These are phyloP conservation scores for Rhagoletis pomonella DNA, from an alignment of 1,140 invertebrate species.

Conservation along the genomic window DNA sequence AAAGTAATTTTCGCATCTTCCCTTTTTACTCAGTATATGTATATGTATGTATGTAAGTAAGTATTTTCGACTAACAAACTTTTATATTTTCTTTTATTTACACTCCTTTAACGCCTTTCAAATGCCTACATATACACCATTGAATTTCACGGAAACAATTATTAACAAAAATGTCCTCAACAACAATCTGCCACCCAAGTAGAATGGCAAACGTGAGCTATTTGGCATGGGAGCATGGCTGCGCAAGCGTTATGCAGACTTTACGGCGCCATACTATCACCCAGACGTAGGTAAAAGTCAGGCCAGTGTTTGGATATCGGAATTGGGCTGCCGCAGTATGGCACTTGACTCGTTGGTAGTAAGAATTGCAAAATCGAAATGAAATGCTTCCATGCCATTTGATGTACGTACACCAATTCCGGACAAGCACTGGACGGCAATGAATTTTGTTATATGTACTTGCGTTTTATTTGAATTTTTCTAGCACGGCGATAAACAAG, in stretches of 20 bases:
- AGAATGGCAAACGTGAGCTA: conserved; percentile 80
- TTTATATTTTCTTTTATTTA: neutral
- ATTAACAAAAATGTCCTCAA: conserved; percentile 36
- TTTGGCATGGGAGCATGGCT: conserved; percentile 80
- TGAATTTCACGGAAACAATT: conserved; percentile 44
- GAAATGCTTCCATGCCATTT: neutral
- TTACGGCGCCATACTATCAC: conserved; percentile 78
- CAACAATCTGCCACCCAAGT: conserved; percentile 41
- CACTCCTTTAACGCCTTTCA: too few relatives aligned
- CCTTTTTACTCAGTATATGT: too few relatives aligned
- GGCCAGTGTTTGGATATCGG: conserved; percentile 20
- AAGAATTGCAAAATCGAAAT: neutral
- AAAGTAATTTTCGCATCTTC: too few relatives aligned
- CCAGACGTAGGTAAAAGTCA: conserved; percentile 74
- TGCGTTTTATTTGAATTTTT: neutral
- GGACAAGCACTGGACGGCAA: conserved; percentile 1
- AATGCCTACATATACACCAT: neutral
- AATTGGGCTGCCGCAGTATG: conserved; percentile 4
- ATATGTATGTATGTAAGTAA: too few relatives aligned
- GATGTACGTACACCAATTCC: neutral
- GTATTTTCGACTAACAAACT: neutral
- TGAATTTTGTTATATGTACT: neutral
- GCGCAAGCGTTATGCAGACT: conserved; percentile 78
- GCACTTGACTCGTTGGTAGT: neutral
- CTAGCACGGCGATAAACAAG: neutral